Conservation (phyloP, 2,888 invertebrate genomes). For the Leptinotarsa tumamoca region DNA sequence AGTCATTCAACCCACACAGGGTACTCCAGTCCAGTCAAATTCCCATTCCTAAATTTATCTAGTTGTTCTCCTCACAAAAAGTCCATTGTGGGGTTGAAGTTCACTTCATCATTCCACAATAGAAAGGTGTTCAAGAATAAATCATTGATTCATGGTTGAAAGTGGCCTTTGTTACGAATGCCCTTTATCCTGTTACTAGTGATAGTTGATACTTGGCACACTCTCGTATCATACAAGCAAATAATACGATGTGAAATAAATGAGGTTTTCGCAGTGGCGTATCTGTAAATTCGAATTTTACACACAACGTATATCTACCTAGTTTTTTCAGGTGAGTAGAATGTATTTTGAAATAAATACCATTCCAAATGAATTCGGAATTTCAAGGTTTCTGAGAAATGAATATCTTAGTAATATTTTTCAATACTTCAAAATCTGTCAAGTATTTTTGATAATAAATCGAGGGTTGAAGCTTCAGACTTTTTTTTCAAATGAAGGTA, state of each 20-base stretch:
- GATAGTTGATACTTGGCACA: slow-evolving; percentile 31
- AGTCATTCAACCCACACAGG: slow-evolving; percentile 17
- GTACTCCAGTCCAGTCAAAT: slow-evolving; percentile 19
- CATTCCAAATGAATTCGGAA: no score
- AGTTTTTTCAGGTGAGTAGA: no score
- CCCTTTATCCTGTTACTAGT: slow-evolving; percentile 32
- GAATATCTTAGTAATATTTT: no score
- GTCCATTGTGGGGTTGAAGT: slow-evolving; percentile 40
- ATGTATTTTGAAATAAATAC: no score
- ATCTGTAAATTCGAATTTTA: background rate
- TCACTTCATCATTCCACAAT: slow-evolving; percentile 47
- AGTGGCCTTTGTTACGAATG: slow-evolving; percentile 38
- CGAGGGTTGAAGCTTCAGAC: no score
- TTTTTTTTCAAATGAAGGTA: no score
- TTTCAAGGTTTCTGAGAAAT: no score
- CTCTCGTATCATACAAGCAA: slow-evolving; percentile 18
- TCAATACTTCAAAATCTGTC: no score
- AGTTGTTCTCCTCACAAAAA: slow-evolving; percentile 27
- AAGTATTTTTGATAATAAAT: no score
- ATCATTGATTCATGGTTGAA: slow-evolving; percentile 43
- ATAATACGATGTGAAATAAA: background rate
- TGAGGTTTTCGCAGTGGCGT: background rate
- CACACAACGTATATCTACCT: no score
- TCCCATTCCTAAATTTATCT: slow-evolving; percentile 13
- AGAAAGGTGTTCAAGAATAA: slow-evolving; percentile 46